Evolutionary conservation across 2,888 invertebrate genomes (phyloP), one percentile per base, ranked within the genome.

Genomic region (Drosophila mettleri): DNA sequence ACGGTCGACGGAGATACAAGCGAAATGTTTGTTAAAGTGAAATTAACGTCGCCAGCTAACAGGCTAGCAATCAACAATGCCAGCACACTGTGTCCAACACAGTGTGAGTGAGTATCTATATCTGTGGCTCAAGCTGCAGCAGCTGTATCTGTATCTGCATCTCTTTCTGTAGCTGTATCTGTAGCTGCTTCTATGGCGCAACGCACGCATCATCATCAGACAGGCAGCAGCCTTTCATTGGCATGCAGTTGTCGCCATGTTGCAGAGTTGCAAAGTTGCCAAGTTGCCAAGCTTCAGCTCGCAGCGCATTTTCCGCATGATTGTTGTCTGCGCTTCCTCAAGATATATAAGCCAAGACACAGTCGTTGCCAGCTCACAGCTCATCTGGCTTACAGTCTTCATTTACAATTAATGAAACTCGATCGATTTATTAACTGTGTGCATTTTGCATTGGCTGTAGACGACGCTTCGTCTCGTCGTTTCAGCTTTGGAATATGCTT

Each of bases 361-460:
- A 41, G 33, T 10, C 24, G 38, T 45, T 54, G 27, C 53, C 49
- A 63, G 5, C 24, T 24, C 24, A 41, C 55, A 39, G 62, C 67
- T 59, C 65, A 66, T 59, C 53, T 54, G 59, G 48, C 76, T 63
- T 73, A 65, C 80, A 65, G 80, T 78, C 87, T 84, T 87, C 69
- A 72, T 81, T 88, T 88, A 84, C 89, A 89, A 90, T 89, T 89
- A 84, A 89, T 89, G 89, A 90, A 89, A 89, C 83, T 86, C 89
- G 78, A 89, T 90, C 84, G 82, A 86, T 89, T 89, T 90, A 89
- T 89, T 90, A 89, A 89, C 90, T 86, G 58, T 78, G 59, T 33
- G 12, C 60, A 49, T 39, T 75, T 59, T 71, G 60, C 70, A 67
- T 67, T 69, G 57, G 55, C 29, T 22, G 38, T 46, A 46, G 24